These are phyloP conservation scores for Barypeithes pellucidus DNA, from an alignment of 2,888 invertebrate species.

Conservation along the genomic window DNA sequence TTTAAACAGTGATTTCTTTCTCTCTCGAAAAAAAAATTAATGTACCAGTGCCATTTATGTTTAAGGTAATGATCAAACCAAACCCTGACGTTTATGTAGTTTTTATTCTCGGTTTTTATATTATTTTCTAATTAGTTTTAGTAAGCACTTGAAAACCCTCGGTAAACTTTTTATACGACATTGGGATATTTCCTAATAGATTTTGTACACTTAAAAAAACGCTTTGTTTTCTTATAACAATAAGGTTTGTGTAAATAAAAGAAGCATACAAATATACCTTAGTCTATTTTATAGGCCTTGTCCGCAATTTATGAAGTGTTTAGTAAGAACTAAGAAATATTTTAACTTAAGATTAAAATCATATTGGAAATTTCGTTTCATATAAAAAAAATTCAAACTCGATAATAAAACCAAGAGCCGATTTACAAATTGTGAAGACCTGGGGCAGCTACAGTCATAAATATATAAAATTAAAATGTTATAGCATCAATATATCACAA, in stretches of 20 bases:
- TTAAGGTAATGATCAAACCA: neutral
- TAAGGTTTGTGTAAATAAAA: conserved; percentile 11
- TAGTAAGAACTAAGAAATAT: neutral
- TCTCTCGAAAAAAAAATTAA: neutral
- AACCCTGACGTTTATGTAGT: neutral
- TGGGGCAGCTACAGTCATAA: no score
- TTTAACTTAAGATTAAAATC: conserved; percentile 1
- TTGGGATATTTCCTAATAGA: neutral
- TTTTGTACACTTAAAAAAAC: conserved; percentile 7
- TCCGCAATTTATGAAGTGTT: conserved; percentile 14
- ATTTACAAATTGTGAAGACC: no score
- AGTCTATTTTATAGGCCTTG: conserved; percentile 20
- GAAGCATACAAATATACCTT: conserved; percentile 6
- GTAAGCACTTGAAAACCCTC: neutral
- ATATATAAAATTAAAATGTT: no score
- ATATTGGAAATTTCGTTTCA: neutral
- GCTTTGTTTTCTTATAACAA: conserved; percentile 9
- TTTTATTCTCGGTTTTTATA: neutral
- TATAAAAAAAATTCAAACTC: neutral
- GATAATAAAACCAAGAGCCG: no score
- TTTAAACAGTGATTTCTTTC: neutral
- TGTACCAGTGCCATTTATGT: neutral
- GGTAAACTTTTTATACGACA: neutral
- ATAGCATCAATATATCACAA: no score
- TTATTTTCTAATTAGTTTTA: neutral